Evolutionary conservation across 2,888 invertebrate genomes (phyloP).

Genomic region (Scrobipalpa atriplicella): DNA sequence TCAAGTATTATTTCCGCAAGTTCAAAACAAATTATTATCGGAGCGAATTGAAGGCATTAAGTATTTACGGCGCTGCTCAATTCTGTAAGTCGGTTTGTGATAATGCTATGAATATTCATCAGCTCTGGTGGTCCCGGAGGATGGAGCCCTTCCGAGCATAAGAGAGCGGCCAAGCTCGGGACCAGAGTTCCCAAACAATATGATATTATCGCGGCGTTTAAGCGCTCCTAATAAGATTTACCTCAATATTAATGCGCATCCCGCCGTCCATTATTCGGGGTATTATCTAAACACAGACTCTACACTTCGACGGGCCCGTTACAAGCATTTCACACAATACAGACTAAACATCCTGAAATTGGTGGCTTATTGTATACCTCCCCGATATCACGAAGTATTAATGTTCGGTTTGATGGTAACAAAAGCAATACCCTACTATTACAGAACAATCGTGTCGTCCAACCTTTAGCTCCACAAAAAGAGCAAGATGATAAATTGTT

Average conservation of each 20-base stretch:
- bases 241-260: conserved; percentile 81
- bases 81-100: conserved; percentile 74
- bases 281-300: conserved; percentile 71
- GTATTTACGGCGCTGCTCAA: conserved; percentile 69
- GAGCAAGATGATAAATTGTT: conserved; percentile 80
- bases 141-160: conserved; percentile 77
- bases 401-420: conserved; percentile 44
- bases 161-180: conserved; percentile 78
- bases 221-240: conserved; percentile 81
- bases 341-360: conserved; percentile 13
- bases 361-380: conserved; percentile 53
- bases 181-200: conserved; percentile 79
- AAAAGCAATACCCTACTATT: conserved; percentile 71
- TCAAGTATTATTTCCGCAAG: conserved; percentile 30
- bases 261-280: conserved; percentile 77
- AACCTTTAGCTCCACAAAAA: conserved; percentile 76
- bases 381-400: not conserved
- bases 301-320: conserved; percentile 57
- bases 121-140: conserved; percentile 69
- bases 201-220: conserved; percentile 80
- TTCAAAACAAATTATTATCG: conserved; percentile 68
- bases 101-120: conserved; percentile 80
- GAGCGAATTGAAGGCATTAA: conserved; percentile 61
- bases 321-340: conserved; percentile 46
- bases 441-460: conserved; percentile 75